Percentiles rank a stretch among this genome's conserved stretches.
Conservation (phyloP, 2,888 invertebrate genomes). For the Thecocarcelia acutangulata region DNA sequence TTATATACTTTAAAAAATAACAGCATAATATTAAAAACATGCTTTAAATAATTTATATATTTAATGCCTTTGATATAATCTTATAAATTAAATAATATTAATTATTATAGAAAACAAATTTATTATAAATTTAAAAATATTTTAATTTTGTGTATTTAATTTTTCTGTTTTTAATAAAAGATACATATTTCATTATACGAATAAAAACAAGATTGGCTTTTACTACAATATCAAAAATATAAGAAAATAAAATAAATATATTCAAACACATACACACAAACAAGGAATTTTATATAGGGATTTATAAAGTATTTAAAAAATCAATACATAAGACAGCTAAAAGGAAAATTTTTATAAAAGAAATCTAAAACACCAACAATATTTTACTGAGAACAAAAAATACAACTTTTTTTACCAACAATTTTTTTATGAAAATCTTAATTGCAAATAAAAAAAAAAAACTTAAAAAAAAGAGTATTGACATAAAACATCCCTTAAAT, state of each 20-base stretch:
- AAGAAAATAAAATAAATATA: background rate
- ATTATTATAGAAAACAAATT: slow-evolving; percentile 57
- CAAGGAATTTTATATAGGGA: slow-evolving; percentile 64
- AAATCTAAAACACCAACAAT: slow-evolving; percentile 56
- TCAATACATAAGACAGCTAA: slow-evolving; percentile 59
- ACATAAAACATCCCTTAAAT: slow-evolving; percentile 20
- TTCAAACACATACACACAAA: slow-evolving; percentile 43
- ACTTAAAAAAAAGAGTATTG: too few species aligned
- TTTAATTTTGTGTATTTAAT: slow-evolving; percentile 31
- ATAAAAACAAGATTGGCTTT: slow-evolving; percentile 54
- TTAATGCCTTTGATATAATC: slow-evolving; percentile 67
- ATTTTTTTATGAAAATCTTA: slow-evolving; percentile 15
- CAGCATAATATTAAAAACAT: slow-evolving; percentile 55
- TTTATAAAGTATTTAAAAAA: slow-evolving; percentile 39
- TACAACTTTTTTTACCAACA: slow-evolving; percentile 30
- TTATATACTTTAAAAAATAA: slow-evolving; percentile 32
- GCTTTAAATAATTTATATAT: slow-evolving; percentile 67
- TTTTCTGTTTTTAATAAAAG: slow-evolving; percentile 47
- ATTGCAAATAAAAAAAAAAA: too few species aligned
- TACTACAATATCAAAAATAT: slow-evolving; percentile 30
- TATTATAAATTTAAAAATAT: slow-evolving; percentile 39
- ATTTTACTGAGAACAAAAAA: slow-evolving; percentile 21
- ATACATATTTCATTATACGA: slow-evolving; percentile 38
- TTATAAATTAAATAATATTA: slow-evolving; percentile 67
- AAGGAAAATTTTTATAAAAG: slow-evolving; percentile 40